Percentiles rank a stretch among this genome's conserved stretches.
Evolutionary conservation across 2,113 vertebrate species (phyloP).

Genomic region (Proteles cristata): DNA sequence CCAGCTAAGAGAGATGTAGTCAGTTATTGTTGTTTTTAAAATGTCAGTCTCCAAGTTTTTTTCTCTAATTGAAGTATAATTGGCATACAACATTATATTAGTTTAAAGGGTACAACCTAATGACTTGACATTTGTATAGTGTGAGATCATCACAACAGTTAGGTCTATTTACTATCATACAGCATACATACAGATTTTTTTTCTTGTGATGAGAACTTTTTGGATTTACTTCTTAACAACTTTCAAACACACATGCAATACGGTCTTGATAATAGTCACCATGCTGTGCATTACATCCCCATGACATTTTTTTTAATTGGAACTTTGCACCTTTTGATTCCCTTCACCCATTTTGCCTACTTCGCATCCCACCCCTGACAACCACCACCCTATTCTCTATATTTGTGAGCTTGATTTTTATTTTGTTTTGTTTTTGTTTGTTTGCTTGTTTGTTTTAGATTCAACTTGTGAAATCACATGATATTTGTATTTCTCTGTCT

Average conservation of each 20-base stretch:
- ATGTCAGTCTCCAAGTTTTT: background rate
- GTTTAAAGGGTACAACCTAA: background rate
- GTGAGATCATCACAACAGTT: background rate
- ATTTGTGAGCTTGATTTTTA: background rate
- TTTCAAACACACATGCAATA: background rate
- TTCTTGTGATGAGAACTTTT: background rate
- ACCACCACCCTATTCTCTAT: background rate
- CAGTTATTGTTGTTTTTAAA: constrained; percentile 37
- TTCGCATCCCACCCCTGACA: background rate
- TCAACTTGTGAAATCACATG: background rate
- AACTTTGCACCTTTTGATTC: background rate
- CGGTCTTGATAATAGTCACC: background rate
- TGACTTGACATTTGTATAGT: background rate
- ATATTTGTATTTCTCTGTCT: background rate
- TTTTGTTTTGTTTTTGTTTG: background rate
- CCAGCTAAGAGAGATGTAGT: background rate
- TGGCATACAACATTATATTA: background rate
- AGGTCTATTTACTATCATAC: background rate
- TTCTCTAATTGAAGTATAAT: background rate
- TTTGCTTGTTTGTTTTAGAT: background rate
- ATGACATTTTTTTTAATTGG: background rate
- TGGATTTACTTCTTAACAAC: background rate
- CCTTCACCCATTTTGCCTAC: background rate
- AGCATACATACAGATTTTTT: background rate
- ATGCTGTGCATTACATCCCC: background rate